Conservation (phyloP, 2,113 vertebrate genomes). For the Protobothrops mucrosquamatus region DNA sequence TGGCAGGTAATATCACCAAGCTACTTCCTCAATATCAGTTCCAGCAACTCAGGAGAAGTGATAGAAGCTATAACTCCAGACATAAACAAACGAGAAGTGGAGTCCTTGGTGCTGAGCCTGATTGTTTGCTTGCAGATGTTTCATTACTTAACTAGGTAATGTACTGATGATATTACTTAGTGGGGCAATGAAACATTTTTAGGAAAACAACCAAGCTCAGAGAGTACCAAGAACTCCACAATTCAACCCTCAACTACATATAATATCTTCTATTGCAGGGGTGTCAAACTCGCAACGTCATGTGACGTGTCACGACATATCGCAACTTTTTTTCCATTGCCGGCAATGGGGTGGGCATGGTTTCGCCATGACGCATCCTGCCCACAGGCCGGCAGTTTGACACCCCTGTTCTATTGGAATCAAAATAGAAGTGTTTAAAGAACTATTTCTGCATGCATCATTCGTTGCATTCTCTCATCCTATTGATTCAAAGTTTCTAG, state of each 20-base stretch:
- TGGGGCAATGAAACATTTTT: neutral
- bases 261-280: neutral
- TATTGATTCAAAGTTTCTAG: neutral
- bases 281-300: too few species aligned
- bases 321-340: too few species aligned
- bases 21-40: neutral
- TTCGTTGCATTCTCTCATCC: neutral
- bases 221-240: neutral
- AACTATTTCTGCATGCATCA: neutral
- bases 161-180: neutral
- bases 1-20: neutral
- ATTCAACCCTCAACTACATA: neutral
- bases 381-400: too few species aligned
- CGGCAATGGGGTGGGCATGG: too few species aligned
- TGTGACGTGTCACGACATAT: too few species aligned
- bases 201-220: neutral
- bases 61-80: neutral
- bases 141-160: neutral
- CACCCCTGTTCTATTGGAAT: neutral
- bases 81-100: neutral
- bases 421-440: neutral
- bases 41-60: neutral
- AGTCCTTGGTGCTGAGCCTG: neutral
- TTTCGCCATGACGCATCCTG: too few species aligned
- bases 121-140: neutral